phyloP scores from a whole-genome alignment of 2,797 vertebrate species.

The Neostethus bicornis region DNA sequence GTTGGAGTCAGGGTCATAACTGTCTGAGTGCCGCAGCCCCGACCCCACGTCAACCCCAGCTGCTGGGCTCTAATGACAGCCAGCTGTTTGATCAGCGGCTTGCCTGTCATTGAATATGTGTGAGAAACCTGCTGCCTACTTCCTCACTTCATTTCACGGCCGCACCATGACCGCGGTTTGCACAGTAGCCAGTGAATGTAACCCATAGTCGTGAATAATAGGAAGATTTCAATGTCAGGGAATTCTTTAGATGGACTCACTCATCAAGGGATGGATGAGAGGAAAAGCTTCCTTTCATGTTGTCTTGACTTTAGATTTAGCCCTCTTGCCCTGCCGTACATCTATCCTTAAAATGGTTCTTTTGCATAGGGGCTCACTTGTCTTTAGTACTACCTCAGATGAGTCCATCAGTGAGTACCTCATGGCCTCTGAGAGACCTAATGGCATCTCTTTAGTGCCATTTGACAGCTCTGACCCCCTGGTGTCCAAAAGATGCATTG shows the following conservation, averaged over 20 bases:
- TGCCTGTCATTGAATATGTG: slow-evolving; percentile 76
- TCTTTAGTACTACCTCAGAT: slow-evolving; percentile 57
- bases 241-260: slow-evolving; percentile 19
- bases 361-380: slow-evolving; percentile 59
- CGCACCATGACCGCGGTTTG: slow-evolving; percentile 33
- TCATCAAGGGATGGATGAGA: slow-evolving; percentile 1
- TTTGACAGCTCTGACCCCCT: slow-evolving; percentile 56
- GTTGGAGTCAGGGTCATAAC: slow-evolving; percentile 40
- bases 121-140: slow-evolving; percentile 71
- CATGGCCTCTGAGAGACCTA: slow-evolving; percentile 56
- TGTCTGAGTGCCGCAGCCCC: slow-evolving; percentile 25
- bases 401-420: slow-evolving; percentile 68
- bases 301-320: slow-evolving; percentile 23
- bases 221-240: slow-evolving; percentile 34
- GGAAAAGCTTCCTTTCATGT: slow-evolving; percentile 8
- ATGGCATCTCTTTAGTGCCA: slow-evolving; percentile 68
- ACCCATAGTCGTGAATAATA: slow-evolving; percentile 50
- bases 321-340: slow-evolving; percentile 5
- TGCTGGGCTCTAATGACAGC: slow-evolving; percentile 70
- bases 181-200: slow-evolving; percentile 52
- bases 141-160: slow-evolving; percentile 51
- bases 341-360: slow-evolving; percentile 39
- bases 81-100: slow-evolving; percentile 70
- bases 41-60: slow-evolving; percentile 64
- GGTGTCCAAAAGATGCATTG: slow-evolving; percentile 63